Evolutionary conservation across 2,797 vertebrate species (phyloP).

Genomic region (Silurus aristotelis): DNA sequence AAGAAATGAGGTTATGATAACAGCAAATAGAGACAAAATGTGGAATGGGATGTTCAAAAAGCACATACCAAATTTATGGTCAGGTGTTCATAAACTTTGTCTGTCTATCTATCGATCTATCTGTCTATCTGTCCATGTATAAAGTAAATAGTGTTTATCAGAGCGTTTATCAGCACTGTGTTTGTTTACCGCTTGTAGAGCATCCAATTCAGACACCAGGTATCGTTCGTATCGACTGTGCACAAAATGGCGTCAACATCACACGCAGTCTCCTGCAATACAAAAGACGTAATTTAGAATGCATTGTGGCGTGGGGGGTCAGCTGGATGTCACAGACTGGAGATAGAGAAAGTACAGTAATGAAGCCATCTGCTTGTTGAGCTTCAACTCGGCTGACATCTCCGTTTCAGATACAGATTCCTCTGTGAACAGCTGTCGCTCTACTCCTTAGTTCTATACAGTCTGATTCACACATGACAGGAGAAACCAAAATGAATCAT

Average conservation of each 20-base stretch:
- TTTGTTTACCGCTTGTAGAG: not conserved
- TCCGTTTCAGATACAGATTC: not conserved
- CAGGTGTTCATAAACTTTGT: too few relatives aligned
- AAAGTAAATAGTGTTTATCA: not conserved
- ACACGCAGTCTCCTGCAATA: not conserved
- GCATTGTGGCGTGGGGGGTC: not conserved
- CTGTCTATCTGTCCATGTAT: too few relatives aligned
- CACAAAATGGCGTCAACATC: not conserved
- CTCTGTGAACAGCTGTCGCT: conserved; percentile 16
- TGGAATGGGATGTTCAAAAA: too few relatives aligned
- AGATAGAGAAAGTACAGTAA: conserved; percentile 11
- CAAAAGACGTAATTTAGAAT: not conserved
- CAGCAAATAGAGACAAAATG: too few relatives aligned
- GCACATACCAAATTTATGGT: too few relatives aligned
- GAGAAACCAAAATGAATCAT: conserved; percentile 39
- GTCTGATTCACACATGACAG: conserved; percentile 14
- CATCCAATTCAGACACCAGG: not conserved
- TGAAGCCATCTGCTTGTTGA: conserved; percentile 29
- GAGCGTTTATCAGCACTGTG: not conserved
- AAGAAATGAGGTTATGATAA: too few relatives aligned
- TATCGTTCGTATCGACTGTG: not conserved
- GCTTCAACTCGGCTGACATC: conserved; percentile 6
- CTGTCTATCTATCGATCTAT: too few relatives aligned
- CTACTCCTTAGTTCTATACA: conserved; percentile 17
- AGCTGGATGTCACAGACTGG: not conserved